Base-by-base conservation (phyloP, 2,797 vertebrate species). In the Dallia pectoralis region DNA sequence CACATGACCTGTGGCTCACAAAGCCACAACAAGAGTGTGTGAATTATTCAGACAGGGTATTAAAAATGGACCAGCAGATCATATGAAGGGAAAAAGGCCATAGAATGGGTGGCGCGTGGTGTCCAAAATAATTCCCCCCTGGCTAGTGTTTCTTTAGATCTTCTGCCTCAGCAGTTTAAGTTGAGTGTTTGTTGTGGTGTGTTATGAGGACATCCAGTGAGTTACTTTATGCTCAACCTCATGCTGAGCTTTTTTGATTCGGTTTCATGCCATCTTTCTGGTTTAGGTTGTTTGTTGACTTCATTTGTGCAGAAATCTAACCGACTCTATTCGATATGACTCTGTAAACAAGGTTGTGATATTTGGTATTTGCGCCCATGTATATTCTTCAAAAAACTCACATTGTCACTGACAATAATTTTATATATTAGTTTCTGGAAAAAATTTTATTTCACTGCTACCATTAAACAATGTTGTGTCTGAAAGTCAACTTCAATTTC, bases 1-100 rank as follows among this genome's bases (percentile, higher is more conserved):
- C 25, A 29, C 14, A 29, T 29, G 61, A 32, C 44, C 16, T 77
- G 79, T 76, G 71, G 22, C 30, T 44, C 74, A 49, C 22, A 68
- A 47, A 74, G 67, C 19, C 66, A 70, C 69, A 75, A 66, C 44
- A 69, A 16, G 30, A 71, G 22, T 40, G 16, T 59, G 25, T 92
- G 6, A 89, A 92, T 92, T 83, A 93, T 90, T 91, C 73, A 91
- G 71, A 1, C 1, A 12, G 6, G 30, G 66, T 72, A 73, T 87
- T 71, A 79, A 84, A 80, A 83, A 85, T 79, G 59, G 65, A 79
- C 16, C 8, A 22, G 74, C 47, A 69, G 80, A 78, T 89, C 67
- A 1, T 68, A 75, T 90, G 77, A 71, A 77, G 36, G 36, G n/a
- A 30, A 9, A 0, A 3, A 73, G 59, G 72, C 76, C 70, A 40